Evolutionary conservation across 2,113 vertebrate genomes (phyloP), one percentile per base, ranked within the genome.

Genomic region (Oryzias woworae): DNA sequence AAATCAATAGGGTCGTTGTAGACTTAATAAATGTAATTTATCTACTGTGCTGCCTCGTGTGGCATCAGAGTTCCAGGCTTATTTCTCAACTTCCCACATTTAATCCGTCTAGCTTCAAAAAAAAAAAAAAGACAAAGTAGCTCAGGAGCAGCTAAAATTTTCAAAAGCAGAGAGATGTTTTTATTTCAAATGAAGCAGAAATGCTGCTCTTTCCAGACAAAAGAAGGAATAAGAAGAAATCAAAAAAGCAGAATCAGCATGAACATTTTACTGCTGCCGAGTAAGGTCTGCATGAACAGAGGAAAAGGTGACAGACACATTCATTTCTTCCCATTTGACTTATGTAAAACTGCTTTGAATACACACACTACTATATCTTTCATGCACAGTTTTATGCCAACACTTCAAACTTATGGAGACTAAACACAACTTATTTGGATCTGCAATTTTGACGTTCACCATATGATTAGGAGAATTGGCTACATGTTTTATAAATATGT

Each of bases 21-120:
- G 77, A 82, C 72, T 81, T 75, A 81, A 82, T 86, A 79, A 81
- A 81, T 62, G 69, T 78, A 65, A 78, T 80, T 83, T 85, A 67
- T 77, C 63, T n/a, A 23, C 14, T 2, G 66, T 14, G 20, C 62
- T 45, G n/a, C 56, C 48, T 77, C 52, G 42, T 16, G 62, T 4
- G 4, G 14, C 10, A 15, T 44, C 53, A 58, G 68, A 69, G 58
- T 42, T 50, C 4, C 47, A 0, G 55, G 28, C 55, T 67, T 52
- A 47, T 59, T 81, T 69, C 64, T 47, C 4, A 0, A 48, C 42
- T 68, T 45, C 14, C 2, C 43, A 17, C 31, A 65, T 76, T 68
- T 58, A 4, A 58, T 61, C 53, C 50, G 52, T 51, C 65, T 53
- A 58, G 48, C 66, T 46, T 12, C 58, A 51, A 64, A 73, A 69